Percentiles rank a stretch among this genome's conserved stretches.
Conservation (phyloP, 2,797 vertebrate genomes). For the Phataginus tetradactyla region DNA sequence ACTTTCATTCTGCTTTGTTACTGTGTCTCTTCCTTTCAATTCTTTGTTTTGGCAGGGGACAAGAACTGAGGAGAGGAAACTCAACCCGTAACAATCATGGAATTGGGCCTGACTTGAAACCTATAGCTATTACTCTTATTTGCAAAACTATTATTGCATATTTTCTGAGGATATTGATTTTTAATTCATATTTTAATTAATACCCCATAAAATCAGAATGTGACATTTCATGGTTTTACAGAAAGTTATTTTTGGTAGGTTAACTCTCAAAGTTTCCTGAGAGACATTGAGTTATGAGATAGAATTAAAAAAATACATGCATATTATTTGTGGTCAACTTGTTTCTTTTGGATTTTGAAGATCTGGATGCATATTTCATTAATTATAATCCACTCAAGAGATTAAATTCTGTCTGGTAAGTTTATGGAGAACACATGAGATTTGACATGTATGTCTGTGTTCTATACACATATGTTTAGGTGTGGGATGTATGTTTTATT, state of each 20-base stretch:
- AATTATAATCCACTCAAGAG: neutral
- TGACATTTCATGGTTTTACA: neutral
- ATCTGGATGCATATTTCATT: neutral
- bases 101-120: neutral
- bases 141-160: neutral
- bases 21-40: too few species aligned
- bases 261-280: neutral
- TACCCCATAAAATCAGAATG: neutral
- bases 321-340: neutral
- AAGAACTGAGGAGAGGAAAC: too few species aligned
- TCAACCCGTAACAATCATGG: neutral
- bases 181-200: slow-evolving; percentile 1
- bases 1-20: too few species aligned
- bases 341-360: neutral
- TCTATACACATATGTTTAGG: neutral
- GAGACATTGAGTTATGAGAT: neutral
- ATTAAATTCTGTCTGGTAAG: neutral
- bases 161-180: slow-evolving; percentile 18
- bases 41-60: too few species aligned
- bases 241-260: neutral
- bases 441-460: neutral
- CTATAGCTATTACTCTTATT: neutral
- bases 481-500: neutral
- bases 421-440: neutral
- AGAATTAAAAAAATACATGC: neutral